Percentiles rank a stretch among this genome's conserved stretches.
phyloP scores from a whole-genome alignment of 2,113 vertebrate genomes.

The Podarcis raffonei region DNA sequence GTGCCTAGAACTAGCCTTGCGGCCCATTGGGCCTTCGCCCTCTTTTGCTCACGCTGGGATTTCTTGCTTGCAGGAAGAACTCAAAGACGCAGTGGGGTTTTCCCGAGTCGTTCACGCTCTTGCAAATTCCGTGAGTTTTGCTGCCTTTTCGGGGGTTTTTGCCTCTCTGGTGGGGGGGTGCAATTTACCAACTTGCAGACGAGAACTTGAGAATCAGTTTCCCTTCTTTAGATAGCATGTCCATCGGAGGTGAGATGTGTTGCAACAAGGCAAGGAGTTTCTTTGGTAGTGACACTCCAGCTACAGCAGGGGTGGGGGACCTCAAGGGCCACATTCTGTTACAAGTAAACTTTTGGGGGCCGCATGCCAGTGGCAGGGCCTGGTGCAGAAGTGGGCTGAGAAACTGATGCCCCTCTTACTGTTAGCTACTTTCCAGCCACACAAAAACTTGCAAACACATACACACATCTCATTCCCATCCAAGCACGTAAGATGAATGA shows the following conservation, averaged over 20 bases:
- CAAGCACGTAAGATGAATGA: too few species aligned
- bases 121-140: conserved; percentile 91
- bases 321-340: background rate
- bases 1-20: rapidly evolving
- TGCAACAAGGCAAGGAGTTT: background rate
- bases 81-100: conserved; percentile 96
- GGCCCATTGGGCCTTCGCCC: background rate
- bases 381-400: too few species aligned
- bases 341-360: too few species aligned
- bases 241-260: background rate
- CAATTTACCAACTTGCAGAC: background rate
- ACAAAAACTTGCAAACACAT: background rate
- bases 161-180: too few species aligned
- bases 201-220: background rate
- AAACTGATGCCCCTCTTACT: too few species aligned
- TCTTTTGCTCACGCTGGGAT: background rate
- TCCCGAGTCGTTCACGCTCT: conserved; percentile 93
- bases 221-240: background rate
- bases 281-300: background rate
- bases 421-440: background rate
- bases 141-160: background rate
- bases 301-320: background rate
- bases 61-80: conserved; percentile 82
- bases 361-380: too few species aligned
- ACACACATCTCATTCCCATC: too few species aligned